Base-by-base conservation (phyloP, 2,797 vertebrate genomes). In the Anguilla anguilla region DNA sequence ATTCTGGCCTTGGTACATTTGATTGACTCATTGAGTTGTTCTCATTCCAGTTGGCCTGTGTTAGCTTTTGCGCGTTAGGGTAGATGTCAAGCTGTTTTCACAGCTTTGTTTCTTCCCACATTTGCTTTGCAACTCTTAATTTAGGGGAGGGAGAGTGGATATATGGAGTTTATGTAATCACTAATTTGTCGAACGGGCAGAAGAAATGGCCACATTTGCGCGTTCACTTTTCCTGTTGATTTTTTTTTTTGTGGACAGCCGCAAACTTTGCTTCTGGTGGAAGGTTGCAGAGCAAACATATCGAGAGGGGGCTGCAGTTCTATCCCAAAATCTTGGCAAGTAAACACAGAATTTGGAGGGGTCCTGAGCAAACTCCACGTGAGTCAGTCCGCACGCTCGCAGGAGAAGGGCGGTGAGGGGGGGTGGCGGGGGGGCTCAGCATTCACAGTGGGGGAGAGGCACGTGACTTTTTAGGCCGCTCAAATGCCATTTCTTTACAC, bases 1-100 rank as follows among this genome's bases (percentile, higher is more conserved):
- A 96, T 96, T 92, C 92, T 89, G 93, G 95, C 95, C 94, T 53
- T 22, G 84, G 84, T 87, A 91, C 90, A 89, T 51, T 90, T 85
- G 89, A 91, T 94, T 94, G 90, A 92, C 89, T 92, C 91, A 91
- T 89, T 89, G 91, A 84, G 85, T 93, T 89, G 85, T 93, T 89
- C 92, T 85, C 88, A 88, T 84, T 92, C 90, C 91, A 84, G 72
- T 90, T 88, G 90, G 87, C 90, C 92, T 93, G 51, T 95, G 92
- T 92, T 93, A 93, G 88, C 84, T 53, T n/a, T 69, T 39, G 85
- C 22, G 46, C 92, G 93, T 92, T 89, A 90, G 91, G 74, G 92
- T 92, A 35, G 90, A 82, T 87, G 88, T 92, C 93, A 92, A 88
- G 89, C 90, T 89, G 59, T 91, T 91, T 85, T 90, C 74, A 0